Percentiles rank a stretch among this genome's conserved stretches.
Conservation (phyloP, 1,140 invertebrate species). For the Pseudomyrmex flavicornis region DNA sequence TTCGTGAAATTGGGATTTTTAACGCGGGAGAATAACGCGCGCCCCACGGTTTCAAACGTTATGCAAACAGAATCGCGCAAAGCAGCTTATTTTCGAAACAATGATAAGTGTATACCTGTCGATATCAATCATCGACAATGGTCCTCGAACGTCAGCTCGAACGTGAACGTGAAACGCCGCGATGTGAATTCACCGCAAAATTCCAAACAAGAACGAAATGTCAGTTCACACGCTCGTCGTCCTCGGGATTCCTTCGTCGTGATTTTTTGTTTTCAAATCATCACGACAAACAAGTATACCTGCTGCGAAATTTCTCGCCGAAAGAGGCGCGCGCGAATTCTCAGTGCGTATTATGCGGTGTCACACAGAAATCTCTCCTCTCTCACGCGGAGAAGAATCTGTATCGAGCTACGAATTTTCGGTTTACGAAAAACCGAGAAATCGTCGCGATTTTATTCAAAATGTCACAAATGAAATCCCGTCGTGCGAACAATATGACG, state of each 20-base stretch:
- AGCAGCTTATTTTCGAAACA: not conserved
- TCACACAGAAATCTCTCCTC: not conserved
- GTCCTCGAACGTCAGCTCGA: not conserved
- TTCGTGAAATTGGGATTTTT: not conserved
- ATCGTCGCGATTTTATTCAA: not conserved
- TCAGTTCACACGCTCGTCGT: not conserved
- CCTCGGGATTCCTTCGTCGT: not conserved
- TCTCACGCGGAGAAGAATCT: too few relatives aligned
- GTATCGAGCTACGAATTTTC: not conserved
- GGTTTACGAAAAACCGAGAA: not conserved
- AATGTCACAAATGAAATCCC: not conserved
- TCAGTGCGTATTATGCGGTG: not conserved
- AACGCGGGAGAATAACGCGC: not conserved
- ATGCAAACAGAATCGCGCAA: too few relatives aligned
- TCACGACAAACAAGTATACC: not conserved
- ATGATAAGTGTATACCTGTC: not conserved
- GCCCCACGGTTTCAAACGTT: too few relatives aligned
- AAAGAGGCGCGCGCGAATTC: not conserved
- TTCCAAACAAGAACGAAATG: not conserved
- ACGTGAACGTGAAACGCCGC: not conserved
- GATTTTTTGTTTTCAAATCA: not conserved
- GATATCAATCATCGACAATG: not conserved
- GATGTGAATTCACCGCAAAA: not conserved
- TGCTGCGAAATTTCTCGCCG: not conserved
- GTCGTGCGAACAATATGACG: not conserved